Evolutionary conservation across 2,113 vertebrate genomes (phyloP), one percentile per base, ranked within the genome.

Genomic region (Rhodinocichla rosea): DNA sequence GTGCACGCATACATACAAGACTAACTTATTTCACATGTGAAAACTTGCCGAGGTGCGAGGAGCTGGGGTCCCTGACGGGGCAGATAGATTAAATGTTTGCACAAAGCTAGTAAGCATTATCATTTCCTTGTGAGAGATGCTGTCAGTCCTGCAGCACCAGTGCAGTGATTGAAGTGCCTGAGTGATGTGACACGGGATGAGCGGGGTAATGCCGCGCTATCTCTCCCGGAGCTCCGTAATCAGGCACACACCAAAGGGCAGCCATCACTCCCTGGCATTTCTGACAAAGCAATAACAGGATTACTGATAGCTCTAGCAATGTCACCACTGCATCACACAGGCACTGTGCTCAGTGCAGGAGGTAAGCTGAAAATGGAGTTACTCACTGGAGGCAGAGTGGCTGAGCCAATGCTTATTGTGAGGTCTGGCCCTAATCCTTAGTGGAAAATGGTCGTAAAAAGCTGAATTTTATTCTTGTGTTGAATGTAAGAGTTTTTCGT

Each of bases 171-270:
- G 85, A 92, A 26, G 63, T 56, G 24, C 71, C 85, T 50, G 82
- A 74, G 93, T 60, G 94, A 95, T 88, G 75, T 88, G 95, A 88
- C 84, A 63, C 11, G 68, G 94, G 90, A 86, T 77, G 92, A 91
- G 40, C 19, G 1, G 49, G 63, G 82, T 63, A 83, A 74, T 14
- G 85, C 94, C 44, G 33, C 13, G 24, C 4, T 70, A 52, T 69
- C 92, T 78, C 69, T 86, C 59, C 87, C 40, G 33, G 95, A 95
- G 91, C 87, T 71, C 85, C 3, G 2, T 64, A 92, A 88, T 94
- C 95, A 92, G 89, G 33, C 77, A 17, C 55, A 45, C 63, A 53
- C 74, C 83, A 93, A 95, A 94, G 92, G 96, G 91, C 91, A 94
- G 78, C 91, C 77, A 18, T 69, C 89, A 2, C 49, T 65, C 77